phyloP scores from a whole-genome alignment of 2,113 vertebrate genomes.

The Stegastes partitus region DNA sequence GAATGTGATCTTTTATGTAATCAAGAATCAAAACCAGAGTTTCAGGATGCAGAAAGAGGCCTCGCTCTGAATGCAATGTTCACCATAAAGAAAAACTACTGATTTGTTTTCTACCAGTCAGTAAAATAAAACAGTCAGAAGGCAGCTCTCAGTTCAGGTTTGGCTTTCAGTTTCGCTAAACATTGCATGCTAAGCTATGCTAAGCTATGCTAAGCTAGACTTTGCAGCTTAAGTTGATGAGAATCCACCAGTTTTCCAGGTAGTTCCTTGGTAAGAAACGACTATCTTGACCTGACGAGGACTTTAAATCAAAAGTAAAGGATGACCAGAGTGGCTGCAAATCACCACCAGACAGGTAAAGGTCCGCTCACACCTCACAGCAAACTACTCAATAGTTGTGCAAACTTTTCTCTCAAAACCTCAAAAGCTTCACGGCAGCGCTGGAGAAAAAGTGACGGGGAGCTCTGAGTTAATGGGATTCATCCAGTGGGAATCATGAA shows the following conservation, averaged over 20 bases:
- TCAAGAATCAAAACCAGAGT: neutral
- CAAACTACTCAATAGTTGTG: neutral
- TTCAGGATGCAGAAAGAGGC: neutral
- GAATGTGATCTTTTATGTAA: neutral
- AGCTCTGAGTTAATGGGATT: too few relatives aligned
- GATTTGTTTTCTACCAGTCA: too few relatives aligned
- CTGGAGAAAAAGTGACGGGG: too few relatives aligned
- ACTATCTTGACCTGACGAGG: neutral
- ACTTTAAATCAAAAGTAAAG: neutral
- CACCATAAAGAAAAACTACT: too few relatives aligned
- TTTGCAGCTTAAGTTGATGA: neutral
- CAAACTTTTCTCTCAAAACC: neutral
- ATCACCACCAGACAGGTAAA: neutral
- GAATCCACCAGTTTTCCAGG: too few relatives aligned
- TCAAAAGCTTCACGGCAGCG: too few relatives aligned
- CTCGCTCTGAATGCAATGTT: too few relatives aligned
- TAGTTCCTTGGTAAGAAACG: too few relatives aligned
- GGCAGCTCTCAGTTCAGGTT: too few relatives aligned
- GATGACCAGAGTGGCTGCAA: neutral
- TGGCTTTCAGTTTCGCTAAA: too few relatives aligned
- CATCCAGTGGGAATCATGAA: neutral
- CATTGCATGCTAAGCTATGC: neutral
- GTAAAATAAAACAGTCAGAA: too few relatives aligned
- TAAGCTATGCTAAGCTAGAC: neutral
- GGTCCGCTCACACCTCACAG: neutral